Percentiles rank a stretch among this genome's conserved stretches.
These are phyloP conservation scores for Cremastobaeus sp. DNA, from an alignment of 2,888 invertebrate genomes.

Conservation along the genomic window DNA sequence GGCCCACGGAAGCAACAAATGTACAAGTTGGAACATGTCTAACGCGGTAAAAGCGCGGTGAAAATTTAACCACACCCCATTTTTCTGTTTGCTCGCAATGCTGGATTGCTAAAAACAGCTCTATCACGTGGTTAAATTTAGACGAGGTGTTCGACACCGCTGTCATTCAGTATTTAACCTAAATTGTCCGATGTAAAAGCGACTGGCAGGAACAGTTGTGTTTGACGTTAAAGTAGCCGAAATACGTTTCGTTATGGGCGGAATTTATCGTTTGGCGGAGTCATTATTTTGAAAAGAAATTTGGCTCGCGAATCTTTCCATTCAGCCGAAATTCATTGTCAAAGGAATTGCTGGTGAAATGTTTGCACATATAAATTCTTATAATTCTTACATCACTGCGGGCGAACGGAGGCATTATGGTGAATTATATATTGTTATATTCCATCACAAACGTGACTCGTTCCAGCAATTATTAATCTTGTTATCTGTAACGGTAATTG, in stretches of 20 bases:
- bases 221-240: constrained; percentile 69
- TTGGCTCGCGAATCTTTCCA: constrained; percentile 32
- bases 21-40: too few species aligned
- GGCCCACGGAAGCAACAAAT: too few species aligned
- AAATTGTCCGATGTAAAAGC: constrained; percentile 32
- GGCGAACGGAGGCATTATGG: neutral
- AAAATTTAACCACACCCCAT: too few species aligned
- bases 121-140: constrained; percentile 19
- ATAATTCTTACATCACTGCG: constrained; percentile 7
- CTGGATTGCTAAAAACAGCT: neutral
- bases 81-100: too few species aligned
- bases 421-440: constrained; percentile 5
- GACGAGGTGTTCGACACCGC: constrained; percentile 5
- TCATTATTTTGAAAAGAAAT: constrained; percentile 36
- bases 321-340: constrained; percentile 29
- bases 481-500: too few species aligned
- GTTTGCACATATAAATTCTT: constrained; percentile 13
- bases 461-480: too few species aligned
- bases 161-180: constrained; percentile 22
- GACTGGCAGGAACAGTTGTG: constrained; percentile 58
- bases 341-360: constrained; percentile 29
- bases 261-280: constrained; percentile 59
- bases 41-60: too few species aligned
- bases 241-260: constrained; percentile 63
- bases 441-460: neutral